Conservation (phyloP, 2,113 vertebrate species). For the Oceanodroma tethys region DNA sequence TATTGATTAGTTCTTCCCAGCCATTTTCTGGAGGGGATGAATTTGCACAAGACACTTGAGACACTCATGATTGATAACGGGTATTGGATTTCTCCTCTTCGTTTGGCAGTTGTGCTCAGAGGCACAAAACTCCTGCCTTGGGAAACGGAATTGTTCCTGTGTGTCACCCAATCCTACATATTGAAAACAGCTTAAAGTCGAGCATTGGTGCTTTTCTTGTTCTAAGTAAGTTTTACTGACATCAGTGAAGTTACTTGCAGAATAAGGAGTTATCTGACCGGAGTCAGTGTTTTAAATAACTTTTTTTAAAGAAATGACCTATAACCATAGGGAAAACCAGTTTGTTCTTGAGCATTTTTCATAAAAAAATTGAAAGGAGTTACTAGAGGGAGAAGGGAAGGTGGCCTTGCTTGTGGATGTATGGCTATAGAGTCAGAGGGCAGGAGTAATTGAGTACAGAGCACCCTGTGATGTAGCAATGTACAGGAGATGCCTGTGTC, state of each 20-base stretch:
- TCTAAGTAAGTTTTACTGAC: not conserved
- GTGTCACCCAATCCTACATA: not conserved
- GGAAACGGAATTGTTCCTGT: not conserved
- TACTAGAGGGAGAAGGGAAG: not conserved
- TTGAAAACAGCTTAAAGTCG: not conserved
- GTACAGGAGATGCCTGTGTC: not conserved
- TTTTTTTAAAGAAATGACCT: not conserved
- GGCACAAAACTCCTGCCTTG: not conserved
- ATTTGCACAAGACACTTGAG: not conserved
- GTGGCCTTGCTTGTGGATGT: not conserved
- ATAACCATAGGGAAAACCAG: not conserved
- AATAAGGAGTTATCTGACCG: not conserved
- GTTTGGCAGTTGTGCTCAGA: not conserved
- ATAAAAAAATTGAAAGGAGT: not conserved
- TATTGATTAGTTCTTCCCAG: not conserved
- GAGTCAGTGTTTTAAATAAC: not conserved
- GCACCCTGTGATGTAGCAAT: not conserved
- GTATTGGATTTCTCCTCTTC: not conserved
- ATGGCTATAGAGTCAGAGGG: not conserved
- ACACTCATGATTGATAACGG: not conserved
- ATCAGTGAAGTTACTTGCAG: not conserved
- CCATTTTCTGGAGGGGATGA: not conserved
- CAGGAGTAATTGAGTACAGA: not conserved
- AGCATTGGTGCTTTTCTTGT: not conserved
- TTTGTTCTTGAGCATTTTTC: not conserved